Base-by-base conservation (phyloP, 2,888 invertebrate species). In the Drosophila lacicola region DNA sequence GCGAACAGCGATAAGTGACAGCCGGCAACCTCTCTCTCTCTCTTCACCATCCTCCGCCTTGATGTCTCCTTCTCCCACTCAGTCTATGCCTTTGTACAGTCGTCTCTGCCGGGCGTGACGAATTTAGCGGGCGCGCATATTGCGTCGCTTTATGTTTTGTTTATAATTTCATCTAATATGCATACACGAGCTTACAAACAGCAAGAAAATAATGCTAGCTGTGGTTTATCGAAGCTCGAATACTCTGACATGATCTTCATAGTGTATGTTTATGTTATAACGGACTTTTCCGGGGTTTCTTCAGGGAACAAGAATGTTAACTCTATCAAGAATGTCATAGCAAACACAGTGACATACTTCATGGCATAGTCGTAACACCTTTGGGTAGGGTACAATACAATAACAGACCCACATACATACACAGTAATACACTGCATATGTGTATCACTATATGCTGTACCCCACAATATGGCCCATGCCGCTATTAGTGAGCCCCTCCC, bases 111-210 rank as follows among this genome's bases (percentile, higher is more conserved):
- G 81, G 89, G 89, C 88, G 89, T 83, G 83, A 83, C 89, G 88
- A 89, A 81, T 87, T 72, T 68, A 63, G 72, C 76, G 57, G 47
- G 58, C 60, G 53, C 67, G 64, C 82, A 79, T 83, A 70, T 78
- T 78, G 81, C 82, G 73, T 72, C 63, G 72, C 84, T 80, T 78
- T 78, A 78, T 88, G 81, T 89, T 82, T 82, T 83, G 81, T 75
- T 87, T 89, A 89, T 83, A 89, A 83, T 83, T 89, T 87, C 75
- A 89, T 87, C 89, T 89, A 89, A 83, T 89, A 84, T 83, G 81
- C 83, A 83, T 66, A 83, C 60, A 64, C 55, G 50, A 72, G 70
- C 69, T 74, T 41, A 68, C 58, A 49, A 69, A 47, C n/a, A 47
- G 41, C 42, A 29, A 13, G 19, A 14, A 19, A 29, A 33, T 14